Percentiles rank a stretch among this genome's conserved stretches.
phyloP scores from a whole-genome alignment of 2,888 invertebrate genomes.

The Drosophila kanekoi region DNA sequence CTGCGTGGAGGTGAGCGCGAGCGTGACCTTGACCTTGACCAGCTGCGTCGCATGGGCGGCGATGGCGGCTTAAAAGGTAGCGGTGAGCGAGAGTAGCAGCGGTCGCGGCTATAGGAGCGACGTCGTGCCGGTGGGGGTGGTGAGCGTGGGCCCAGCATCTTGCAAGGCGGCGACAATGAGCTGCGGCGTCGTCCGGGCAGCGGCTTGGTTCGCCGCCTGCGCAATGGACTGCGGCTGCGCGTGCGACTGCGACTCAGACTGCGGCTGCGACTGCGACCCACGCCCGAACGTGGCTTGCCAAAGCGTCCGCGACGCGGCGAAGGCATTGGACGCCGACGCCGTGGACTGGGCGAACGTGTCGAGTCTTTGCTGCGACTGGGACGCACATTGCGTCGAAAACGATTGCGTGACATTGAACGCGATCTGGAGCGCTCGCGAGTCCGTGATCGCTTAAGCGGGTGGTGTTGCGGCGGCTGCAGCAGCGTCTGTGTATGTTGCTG shows the following conservation, averaged over 20 bases:
- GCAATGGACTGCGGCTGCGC: conserved; percentile 79
- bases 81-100: conserved; percentile 82
- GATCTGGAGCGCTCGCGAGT: conserved; percentile 50
- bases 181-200: conserved; percentile 56
- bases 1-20: conserved; percentile 46
- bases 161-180: conserved; percentile 59
- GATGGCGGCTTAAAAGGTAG: conserved; percentile 83
- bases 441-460: conserved; percentile 41
- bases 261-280: conserved; percentile 56
- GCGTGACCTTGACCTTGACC: conserved; percentile 66
- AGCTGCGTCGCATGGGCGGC: conserved; percentile 83
- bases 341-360: conserved; percentile 63
- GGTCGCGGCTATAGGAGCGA: conserved; percentile 77
- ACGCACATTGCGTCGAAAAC: conserved; percentile 50
- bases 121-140: conserved; percentile 69
- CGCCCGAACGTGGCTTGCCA: conserved; percentile 29
- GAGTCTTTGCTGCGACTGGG: conserved; percentile 44
- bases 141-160: conserved; percentile 65
- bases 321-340: conserved; percentile 54
- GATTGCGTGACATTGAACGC: conserved; percentile 54
- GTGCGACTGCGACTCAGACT: conserved; percentile 75
- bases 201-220: conserved; percentile 54
- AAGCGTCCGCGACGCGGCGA: conserved; percentile 64
- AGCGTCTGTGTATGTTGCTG: neutral
- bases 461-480: neutral